Conservation (phyloP, 2,113 vertebrate genomes). For the Crotalus horridus region DNA sequence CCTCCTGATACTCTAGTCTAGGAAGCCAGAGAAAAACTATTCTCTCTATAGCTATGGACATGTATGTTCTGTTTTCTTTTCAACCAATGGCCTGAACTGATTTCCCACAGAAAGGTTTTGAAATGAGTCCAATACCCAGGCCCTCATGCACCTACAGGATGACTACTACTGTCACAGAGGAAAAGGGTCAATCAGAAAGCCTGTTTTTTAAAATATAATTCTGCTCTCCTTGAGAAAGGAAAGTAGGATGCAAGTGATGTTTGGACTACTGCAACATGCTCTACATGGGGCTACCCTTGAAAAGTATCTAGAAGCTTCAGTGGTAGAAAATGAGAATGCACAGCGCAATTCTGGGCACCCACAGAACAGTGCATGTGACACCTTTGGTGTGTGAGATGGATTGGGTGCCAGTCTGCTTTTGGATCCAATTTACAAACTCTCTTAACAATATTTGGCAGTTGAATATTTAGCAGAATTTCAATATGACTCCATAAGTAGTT, state of each 20-base stretch:
- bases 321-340: neutral
- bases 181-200: neutral
- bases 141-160: neutral
- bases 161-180: neutral
- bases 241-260: neutral
- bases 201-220: neutral
- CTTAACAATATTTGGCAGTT: neutral
- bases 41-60: neutral
- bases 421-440: slow-evolving; percentile 22
- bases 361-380: neutral
- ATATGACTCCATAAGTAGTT: slow-evolving; percentile 2
- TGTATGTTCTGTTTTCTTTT: neutral
- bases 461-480: neutral
- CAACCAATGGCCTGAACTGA: neutral
- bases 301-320: neutral
- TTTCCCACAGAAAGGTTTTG: neutral
- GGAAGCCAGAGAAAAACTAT: neutral
- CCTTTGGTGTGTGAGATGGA: neutral
- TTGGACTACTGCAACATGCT: neutral
- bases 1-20: neutral
- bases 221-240: neutral
- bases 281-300: neutral
- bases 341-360: neutral
- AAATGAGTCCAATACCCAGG: neutral
- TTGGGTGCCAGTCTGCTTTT: neutral